Percentiles rank a stretch among this genome's conserved stretches.
phyloP scores from a whole-genome alignment of 2,888 invertebrate genomes.

The Nymphalis c-album region DNA sequence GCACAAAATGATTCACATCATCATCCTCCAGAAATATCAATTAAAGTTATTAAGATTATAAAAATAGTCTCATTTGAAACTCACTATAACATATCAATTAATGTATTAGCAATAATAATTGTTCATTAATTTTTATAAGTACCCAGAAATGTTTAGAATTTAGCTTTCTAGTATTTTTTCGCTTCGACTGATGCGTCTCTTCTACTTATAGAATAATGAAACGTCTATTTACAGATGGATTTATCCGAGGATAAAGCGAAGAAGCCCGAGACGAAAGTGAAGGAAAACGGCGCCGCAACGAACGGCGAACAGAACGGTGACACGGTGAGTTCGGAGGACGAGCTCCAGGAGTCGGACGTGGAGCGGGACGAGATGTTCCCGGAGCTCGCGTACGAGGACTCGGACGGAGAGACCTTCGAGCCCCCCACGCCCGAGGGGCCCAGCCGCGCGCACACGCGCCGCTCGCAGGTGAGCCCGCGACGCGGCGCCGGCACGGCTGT shows the following conservation, averaged over 20 bases:
- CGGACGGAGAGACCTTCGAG: constrained; percentile 63
- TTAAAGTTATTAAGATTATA: too few relatives aligned
- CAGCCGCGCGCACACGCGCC: constrained; percentile 66
- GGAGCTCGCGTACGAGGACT: constrained; percentile 74
- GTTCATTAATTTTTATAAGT: too few relatives aligned
- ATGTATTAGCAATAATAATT: too few relatives aligned
- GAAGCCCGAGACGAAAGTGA: constrained; percentile 47
- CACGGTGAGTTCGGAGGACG: constrained; percentile 54
- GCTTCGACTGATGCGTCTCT: too few relatives aligned
- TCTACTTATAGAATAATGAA: not conserved
- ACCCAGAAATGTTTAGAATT: too few relatives aligned
- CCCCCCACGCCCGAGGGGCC: constrained; percentile 56
- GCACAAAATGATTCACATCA: too few relatives aligned
- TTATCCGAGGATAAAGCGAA: constrained; percentile 45
- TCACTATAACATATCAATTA: too few relatives aligned
- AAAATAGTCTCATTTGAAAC: too few relatives aligned
- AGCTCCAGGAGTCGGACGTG: constrained; percentile 40
- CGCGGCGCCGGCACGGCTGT: not conserved
- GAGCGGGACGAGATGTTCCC: constrained; percentile 73
- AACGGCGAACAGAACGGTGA: constrained; percentile 58
- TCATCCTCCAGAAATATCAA: too few relatives aligned
- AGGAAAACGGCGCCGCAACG: constrained; percentile 61
- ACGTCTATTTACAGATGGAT: constrained; percentile 51
- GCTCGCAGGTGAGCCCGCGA: constrained; percentile 64
- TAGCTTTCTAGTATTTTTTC: too few relatives aligned